Base-by-base conservation (phyloP, 1,140 invertebrate genomes). In the Melitaea cinxia region DNA sequence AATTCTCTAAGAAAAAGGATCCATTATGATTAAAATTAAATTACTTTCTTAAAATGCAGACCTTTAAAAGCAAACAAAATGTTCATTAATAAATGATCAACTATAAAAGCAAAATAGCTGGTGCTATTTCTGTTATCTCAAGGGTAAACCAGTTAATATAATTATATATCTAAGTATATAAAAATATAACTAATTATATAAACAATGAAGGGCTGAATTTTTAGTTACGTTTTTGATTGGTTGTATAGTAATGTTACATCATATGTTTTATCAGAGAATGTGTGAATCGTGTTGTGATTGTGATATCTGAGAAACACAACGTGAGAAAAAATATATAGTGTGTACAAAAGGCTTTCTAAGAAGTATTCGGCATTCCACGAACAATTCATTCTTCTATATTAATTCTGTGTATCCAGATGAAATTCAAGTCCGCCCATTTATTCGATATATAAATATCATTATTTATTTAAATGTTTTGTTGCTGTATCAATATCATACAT, bases 331-430 rank as follows among this genome's bases (percentile, higher is more conserved):
- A n/a, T n/a, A n/a, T n/a, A n/a, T n/a, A n/a, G n/a, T n/a, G n/a
- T n/a, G n/a, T n/a, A n/a, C n/a, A n/a, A n/a, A n/a, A n/a, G n/a
- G n/a, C n/a, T n/a, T 39, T 14, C n/a, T n/a, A 19, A 42, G 12
- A 5, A 21, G 19, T 23, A 9, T 15, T 55, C 53, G 19, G 12
- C 28, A 17, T 33, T 15, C 30, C 50, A 21, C 33, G 14, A 37
- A 30, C 57, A 52, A 60, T 60, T 14, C 52, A 60, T 60, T 60
- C 45, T 50, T 52, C 47, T 24, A 60, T 52, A 50, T 52, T 30
- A 37, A 50, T 47, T 55, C 15, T 60, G 37, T 60, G 50, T 60
- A 28, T 30, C 23, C 17, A 52, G 57, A 23, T 30, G 14, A 50
- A 61, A 49, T 42, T 53, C 49, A 61, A 39, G 15, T 0, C 28